Evolutionary conservation across 2,888 invertebrate genomes (phyloP), one percentile per base, ranked within the genome.

Genomic region (Heliothis peltigera): DNA sequence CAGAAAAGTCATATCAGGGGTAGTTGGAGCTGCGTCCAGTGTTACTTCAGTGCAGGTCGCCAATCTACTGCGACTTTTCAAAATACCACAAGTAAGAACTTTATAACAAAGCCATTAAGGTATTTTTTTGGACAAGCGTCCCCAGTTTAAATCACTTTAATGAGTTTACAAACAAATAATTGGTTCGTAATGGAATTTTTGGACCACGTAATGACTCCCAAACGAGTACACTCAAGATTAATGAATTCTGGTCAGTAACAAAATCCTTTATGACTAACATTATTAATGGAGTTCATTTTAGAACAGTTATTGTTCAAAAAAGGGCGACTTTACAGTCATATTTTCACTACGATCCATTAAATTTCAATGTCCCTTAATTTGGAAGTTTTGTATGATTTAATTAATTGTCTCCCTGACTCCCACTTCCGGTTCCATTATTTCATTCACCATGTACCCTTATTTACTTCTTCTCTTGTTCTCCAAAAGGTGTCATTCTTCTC

Each of bases 11-110:
- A 92, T 92, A 52, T 92, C 92, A 0, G 92, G 92, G 1, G 92
- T 92, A 25, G 92, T 92, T 12, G 92, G 92, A 1, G 92, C 92
- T 0, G 91, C 92, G 0, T 98, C 98, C 48, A 98, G 98, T 83
- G 98, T 99, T 64, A 99, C 99, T 21, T 98, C 98, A n/a, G 98
- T 99, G 77, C 99, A 99, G 95, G 98, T 99, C 49, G 98, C 99
- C 61, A 99, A 92, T 63, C 81, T 92, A 35, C 81, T 99, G 56
- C 96, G 98, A 51, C 96, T 99, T 51, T 99, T 99, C 94, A 97
- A 97, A 87, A 99, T 99, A 91, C 99, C 99, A 5, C 99, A 92
- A 87, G 92, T 91, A 60, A 62, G 28, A 42, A 35, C 35, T 35
- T 35, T 35, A 35, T 35, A 8, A 35, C 35, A 35, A 35, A 35